Percentiles rank a stretch among this genome's conserved stretches.
Conservation (phyloP, 2,797 vertebrate species). For the Peromyscus aztecus region DNA sequence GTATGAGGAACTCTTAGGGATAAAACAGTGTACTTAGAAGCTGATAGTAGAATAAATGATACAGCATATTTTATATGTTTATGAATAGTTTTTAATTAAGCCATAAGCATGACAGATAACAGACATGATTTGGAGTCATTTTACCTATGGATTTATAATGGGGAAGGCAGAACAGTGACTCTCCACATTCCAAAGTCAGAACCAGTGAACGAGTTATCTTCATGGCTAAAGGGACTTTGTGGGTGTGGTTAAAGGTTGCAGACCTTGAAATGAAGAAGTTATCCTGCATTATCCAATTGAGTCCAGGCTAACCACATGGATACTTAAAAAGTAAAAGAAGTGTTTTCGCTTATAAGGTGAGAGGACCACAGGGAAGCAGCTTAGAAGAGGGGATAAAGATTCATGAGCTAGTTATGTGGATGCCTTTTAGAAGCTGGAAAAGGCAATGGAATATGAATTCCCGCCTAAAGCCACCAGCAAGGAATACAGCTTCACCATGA, state of each 20-base stretch:
- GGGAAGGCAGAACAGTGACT: background rate
- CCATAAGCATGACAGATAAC: background rate
- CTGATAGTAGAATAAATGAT: background rate
- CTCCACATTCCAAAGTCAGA: background rate
- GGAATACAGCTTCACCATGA: background rate
- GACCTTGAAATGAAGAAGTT: constrained; percentile 19
- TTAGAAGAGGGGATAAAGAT: constrained; percentile 30
- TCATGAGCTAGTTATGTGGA: background rate
- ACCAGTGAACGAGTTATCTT: background rate
- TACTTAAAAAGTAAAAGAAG: background rate
- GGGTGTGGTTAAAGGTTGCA: background rate
- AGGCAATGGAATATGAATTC: background rate
- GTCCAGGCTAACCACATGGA: background rate
- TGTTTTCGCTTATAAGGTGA: background rate
- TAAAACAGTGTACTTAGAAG: constrained; percentile 23
- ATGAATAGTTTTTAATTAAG: constrained; percentile 26
- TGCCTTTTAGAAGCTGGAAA: background rate
- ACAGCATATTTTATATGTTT: background rate
- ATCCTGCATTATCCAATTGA: background rate
- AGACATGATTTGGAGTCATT: background rate
- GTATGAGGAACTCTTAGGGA: constrained; percentile 4
- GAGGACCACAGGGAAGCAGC: background rate
- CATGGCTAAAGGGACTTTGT: background rate
- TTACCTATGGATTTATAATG: background rate
- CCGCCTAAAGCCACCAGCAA: background rate